Conservation (phyloP, 2,888 invertebrate genomes). For the Bhutanitis thaidina region DNA sequence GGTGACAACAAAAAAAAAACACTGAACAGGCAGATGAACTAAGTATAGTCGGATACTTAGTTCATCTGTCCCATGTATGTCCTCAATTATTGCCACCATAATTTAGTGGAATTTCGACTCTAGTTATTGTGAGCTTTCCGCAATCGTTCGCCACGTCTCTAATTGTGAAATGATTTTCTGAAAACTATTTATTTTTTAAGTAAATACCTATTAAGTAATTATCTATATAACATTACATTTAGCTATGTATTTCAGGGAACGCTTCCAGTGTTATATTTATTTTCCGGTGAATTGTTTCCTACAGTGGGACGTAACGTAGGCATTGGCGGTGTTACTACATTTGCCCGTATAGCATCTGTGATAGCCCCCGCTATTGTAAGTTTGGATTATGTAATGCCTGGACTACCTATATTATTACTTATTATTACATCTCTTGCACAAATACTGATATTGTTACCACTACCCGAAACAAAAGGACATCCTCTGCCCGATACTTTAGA, state of each 20-base stretch:
- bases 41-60: too few species aligned
- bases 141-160: too few species aligned
- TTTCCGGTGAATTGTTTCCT: conserved; percentile 88
- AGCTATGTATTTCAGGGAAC: conserved; percentile 60
- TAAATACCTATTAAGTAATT: not conserved
- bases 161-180: too few species aligned
- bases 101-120: too few species aligned
- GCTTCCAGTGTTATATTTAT: conserved; percentile 83
- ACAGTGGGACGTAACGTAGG: conserved; percentile 88
- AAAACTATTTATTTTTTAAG: not conserved
- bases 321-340: conserved; percentile 86
- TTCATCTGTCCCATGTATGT: too few species aligned
- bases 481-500: conserved; percentile 76
- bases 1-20: too few species aligned
- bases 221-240: too few species aligned
- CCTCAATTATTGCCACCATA: too few species aligned
- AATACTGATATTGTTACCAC: conserved; percentile 51
- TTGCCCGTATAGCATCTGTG: conserved; percentile 89
- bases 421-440: conserved; percentile 48
- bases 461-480: conserved; percentile 68
- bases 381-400: conserved; percentile 40
- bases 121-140: too few species aligned
- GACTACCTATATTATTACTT: conserved; percentile 54
- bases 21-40: too few species aligned
- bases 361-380: conserved; percentile 63